phyloP scores from a whole-genome alignment of 2,888 invertebrate genomes.

The Zonitis immaculata region DNA sequence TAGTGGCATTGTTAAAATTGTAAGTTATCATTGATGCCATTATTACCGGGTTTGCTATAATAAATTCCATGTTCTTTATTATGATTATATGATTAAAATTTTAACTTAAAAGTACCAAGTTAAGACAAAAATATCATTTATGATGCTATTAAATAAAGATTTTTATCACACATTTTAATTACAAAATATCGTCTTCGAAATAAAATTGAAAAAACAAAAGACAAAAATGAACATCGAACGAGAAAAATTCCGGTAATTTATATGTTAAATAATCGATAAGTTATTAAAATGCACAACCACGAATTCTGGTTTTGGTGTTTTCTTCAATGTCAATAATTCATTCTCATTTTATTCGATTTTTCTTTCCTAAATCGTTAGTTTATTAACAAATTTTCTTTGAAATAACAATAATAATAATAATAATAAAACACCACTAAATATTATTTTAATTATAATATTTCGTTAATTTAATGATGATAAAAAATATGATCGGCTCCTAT shows the following conservation, averaged over 20 bases:
- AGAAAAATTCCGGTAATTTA: slow-evolving; percentile 27
- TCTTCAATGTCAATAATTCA: too few relatives aligned
- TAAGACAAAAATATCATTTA: slow-evolving; percentile 37
- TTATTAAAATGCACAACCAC: slow-evolving; percentile 39
- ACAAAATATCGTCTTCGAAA: too few relatives aligned
- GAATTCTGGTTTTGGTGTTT: slow-evolving; percentile 25
- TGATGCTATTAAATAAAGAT: slow-evolving; percentile 30
- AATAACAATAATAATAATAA: too few relatives aligned
- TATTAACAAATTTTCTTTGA: too few relatives aligned
- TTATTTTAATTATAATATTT: slow-evolving; percentile 30
- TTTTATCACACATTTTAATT: slow-evolving; percentile 35
- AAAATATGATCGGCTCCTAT: background rate
- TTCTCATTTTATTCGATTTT: too few relatives aligned
- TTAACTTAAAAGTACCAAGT: slow-evolving; percentile 25
- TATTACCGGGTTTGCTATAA: slow-evolving; percentile 22
- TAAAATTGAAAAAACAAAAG: slow-evolving; percentile 22
- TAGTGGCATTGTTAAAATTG: background rate
- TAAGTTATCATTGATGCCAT: slow-evolving; percentile 29
- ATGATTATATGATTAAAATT: slow-evolving; percentile 28
- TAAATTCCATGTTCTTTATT: slow-evolving; percentile 27
- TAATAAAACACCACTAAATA: slow-evolving; percentile 27
- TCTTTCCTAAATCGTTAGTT: too few relatives aligned
- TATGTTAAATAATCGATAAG: slow-evolving; percentile 37
- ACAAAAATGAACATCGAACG: too few relatives aligned
- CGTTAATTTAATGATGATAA: slow-evolving; percentile 18